phyloP scores from a whole-genome alignment of 1,140 invertebrate genomes.

The Venturia canescens region DNA sequence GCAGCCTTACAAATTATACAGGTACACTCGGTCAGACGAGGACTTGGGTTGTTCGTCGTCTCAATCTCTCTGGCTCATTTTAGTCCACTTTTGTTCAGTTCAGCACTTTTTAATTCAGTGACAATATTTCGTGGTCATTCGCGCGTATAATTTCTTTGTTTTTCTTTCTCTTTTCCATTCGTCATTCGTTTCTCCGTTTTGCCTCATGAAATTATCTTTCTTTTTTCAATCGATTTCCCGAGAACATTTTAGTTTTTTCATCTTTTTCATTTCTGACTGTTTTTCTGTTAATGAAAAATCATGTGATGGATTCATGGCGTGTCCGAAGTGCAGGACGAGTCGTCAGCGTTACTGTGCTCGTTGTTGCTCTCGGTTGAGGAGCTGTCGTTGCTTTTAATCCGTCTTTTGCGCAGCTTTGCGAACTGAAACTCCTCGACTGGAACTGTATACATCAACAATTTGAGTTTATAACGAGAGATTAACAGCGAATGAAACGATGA shows the following conservation, averaged over 20 bases:
- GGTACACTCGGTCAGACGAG: constrained; percentile 32
- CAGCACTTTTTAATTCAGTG: background rate
- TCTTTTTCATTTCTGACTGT: constrained; percentile 18
- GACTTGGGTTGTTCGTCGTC: background rate
- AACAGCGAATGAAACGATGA: background rate
- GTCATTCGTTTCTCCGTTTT: too few relatives aligned
- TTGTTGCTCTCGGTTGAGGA: constrained; percentile 78
- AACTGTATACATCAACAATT: constrained; percentile 68
- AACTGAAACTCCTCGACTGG: constrained; percentile 74
- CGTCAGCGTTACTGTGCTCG: constrained; percentile 76
- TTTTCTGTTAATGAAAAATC: constrained; percentile 19
- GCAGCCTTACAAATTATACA: constrained; percentile 51
- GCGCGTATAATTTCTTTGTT: background rate
- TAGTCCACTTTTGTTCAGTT: background rate
- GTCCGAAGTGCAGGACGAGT: constrained; percentile 76
- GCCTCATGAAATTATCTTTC: too few relatives aligned
- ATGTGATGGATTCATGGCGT: constrained; percentile 67
- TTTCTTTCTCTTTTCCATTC: constrained; percentile 9
- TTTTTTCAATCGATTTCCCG: too few relatives aligned
- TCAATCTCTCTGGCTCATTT: background rate
- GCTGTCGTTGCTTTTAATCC: constrained; percentile 76
- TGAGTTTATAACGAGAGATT: constrained; percentile 1
- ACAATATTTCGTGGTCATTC: background rate
- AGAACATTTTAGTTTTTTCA: background rate
- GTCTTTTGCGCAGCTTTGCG: constrained; percentile 71